Evolutionary conservation across 1,140 invertebrate species (phyloP).

Genomic region (Colletes latitarsis): DNA sequence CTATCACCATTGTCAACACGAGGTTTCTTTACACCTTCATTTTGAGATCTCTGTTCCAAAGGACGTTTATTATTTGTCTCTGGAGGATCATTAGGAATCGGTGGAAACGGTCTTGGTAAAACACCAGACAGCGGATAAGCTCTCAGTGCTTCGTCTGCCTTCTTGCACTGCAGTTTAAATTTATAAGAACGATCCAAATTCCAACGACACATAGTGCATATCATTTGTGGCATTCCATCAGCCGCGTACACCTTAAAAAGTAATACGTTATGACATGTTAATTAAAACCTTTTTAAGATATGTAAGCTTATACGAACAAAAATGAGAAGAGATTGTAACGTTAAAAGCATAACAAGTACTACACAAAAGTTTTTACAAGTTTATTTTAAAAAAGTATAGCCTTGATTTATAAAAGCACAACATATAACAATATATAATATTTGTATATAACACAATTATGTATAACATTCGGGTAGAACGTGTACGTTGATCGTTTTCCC

Average conservation of each 20-base stretch:
- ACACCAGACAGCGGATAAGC: slow-evolving; percentile 85
- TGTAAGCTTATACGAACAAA: background rate
- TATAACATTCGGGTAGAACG: background rate
- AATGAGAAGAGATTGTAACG: background rate
- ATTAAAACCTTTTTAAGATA: no score
- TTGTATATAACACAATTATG: background rate
- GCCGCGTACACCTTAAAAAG: slow-evolving; percentile 84
- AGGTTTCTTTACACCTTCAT: slow-evolving; percentile 69
- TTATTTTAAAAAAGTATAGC: background rate
- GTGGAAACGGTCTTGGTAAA: slow-evolving; percentile 81
- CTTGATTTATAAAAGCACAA: background rate
- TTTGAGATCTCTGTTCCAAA: slow-evolving; percentile 66
- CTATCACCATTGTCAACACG: slow-evolving; percentile 76
- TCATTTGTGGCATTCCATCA: slow-evolving; percentile 87
- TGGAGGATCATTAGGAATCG: slow-evolving; percentile 71
- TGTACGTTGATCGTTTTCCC: background rate
- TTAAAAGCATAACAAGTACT: background rate
- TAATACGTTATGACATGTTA: slow-evolving; percentile 21
- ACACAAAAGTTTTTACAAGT: background rate
- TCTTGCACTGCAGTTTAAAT: slow-evolving; percentile 88
- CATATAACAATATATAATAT: background rate
- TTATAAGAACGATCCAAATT: slow-evolving; percentile 86
- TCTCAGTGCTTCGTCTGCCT: slow-evolving; percentile 86
- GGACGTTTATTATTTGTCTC: slow-evolving; percentile 61
- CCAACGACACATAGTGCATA: slow-evolving; percentile 85